phyloP scores from a whole-genome alignment of 2,113 vertebrate species.

The Prolemur simus region DNA sequence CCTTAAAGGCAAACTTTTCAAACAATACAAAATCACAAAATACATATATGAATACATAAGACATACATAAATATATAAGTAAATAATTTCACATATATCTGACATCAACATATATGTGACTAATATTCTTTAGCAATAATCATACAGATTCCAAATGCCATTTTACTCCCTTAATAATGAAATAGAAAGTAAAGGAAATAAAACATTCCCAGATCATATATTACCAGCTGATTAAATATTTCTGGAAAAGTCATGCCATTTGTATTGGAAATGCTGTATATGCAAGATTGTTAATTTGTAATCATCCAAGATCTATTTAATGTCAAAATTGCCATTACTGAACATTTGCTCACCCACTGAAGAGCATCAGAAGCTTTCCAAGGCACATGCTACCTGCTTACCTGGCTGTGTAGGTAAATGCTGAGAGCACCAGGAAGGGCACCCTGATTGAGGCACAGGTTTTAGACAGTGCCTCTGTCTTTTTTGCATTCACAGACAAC shows the following conservation, averaged over 20 bases:
- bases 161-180: constrained; percentile 26
- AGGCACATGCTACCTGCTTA: background rate
- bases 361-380: background rate
- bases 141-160: background rate
- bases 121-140: constrained; percentile 18
- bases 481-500: background rate
- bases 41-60: background rate
- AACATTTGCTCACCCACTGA: background rate
- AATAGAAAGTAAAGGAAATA: constrained; percentile 23
- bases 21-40: constrained; percentile 25
- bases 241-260: background rate
- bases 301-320: background rate
- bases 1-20: constrained; percentile 2
- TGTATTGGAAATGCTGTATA: constrained; percentile 13
- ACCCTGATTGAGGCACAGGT: background rate
- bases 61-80: background rate
- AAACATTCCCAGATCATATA: constrained; percentile 1
- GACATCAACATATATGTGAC: constrained; percentile 13
- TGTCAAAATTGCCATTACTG: background rate
- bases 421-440: background rate
- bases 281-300: background rate
- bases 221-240: constrained; percentile 53
- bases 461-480: background rate
- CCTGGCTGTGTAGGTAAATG: background rate
- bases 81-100: constrained; percentile 8